Percentiles rank a stretch among this genome's conserved stretches.
These are phyloP conservation scores for Poicephalus gulielmi DNA, from an alignment of 2,113 vertebrate species.

Conservation along the genomic window DNA sequence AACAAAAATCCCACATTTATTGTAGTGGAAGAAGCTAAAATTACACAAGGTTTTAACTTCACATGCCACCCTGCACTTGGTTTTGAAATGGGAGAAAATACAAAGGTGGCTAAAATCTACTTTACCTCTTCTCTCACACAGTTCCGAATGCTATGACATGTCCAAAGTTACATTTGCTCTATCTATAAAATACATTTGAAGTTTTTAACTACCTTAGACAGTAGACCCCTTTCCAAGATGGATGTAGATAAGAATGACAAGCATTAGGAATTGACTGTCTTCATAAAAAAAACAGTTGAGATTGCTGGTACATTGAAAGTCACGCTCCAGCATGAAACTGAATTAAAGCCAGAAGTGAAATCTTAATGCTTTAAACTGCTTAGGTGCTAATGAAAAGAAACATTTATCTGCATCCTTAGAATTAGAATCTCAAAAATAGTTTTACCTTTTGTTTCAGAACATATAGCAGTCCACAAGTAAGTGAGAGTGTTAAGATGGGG, in stretches of 20 bases:
- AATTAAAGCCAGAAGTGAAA: not conserved
- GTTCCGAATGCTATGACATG: not conserved
- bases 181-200: not conserved
- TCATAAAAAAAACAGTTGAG: not conserved
- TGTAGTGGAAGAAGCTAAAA: not conserved
- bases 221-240: not conserved
- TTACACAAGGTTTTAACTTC: not conserved
- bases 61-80: not conserved
- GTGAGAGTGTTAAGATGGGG: not conserved
- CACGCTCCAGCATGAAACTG: not conserved
- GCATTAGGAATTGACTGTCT: not conserved
- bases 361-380: not conserved
- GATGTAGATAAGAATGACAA: not conserved
- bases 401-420: not conserved
- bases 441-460: not conserved
- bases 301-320: not conserved
- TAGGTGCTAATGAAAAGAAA: not conserved
- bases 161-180: not conserved
- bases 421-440: not conserved
- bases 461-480: not conserved
- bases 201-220: not conserved
- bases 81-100: not conserved
- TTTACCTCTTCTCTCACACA: not conserved
- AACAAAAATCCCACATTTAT: fast-evolving
- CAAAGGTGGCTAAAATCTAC: not conserved